Evolutionary conservation across 2,797 vertebrate species (phyloP).

Genomic region (Hypotaenidia okinawae): DNA sequence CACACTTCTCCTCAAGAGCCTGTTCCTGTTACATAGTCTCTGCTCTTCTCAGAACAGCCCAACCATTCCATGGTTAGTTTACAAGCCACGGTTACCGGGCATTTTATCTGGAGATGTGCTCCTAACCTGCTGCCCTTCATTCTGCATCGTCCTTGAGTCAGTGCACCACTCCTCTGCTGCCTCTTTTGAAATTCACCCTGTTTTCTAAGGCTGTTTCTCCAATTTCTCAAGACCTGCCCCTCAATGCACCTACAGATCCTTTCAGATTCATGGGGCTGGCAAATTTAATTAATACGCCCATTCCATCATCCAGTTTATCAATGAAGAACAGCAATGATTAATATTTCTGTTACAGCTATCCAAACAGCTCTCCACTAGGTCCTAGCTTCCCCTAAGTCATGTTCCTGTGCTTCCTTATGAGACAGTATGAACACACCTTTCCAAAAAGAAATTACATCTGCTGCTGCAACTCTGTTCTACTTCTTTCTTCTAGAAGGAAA

Average conservation of each 20-base stretch:
- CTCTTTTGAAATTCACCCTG: neutral
- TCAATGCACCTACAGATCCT: neutral
- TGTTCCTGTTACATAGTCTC: neutral
- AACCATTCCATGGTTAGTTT: neutral
- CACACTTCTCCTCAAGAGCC: neutral
- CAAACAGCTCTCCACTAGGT: neutral
- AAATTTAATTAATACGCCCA: neutral
- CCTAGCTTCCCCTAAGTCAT: neutral
- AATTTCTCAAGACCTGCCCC: neutral
- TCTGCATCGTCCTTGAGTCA: neutral
- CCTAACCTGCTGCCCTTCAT: neutral
- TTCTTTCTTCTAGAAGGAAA: neutral
- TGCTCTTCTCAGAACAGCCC: neutral
- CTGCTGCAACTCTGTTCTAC: neutral
- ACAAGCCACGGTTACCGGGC: neutral
- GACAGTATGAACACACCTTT: neutral
- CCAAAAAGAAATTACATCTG: neutral
- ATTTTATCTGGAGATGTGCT: neutral
- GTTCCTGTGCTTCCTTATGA: neutral
- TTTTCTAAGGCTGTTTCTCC: neutral
- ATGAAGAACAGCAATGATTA: neutral
- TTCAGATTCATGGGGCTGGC: neutral
- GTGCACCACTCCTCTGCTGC: neutral
- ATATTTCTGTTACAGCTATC: neutral
- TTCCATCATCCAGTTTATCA: neutral